Percentiles rank a stretch among this genome's conserved stretches.
Conservation (phyloP, 2,113 vertebrate genomes). For the Peromyscus polionotus region DNA sequence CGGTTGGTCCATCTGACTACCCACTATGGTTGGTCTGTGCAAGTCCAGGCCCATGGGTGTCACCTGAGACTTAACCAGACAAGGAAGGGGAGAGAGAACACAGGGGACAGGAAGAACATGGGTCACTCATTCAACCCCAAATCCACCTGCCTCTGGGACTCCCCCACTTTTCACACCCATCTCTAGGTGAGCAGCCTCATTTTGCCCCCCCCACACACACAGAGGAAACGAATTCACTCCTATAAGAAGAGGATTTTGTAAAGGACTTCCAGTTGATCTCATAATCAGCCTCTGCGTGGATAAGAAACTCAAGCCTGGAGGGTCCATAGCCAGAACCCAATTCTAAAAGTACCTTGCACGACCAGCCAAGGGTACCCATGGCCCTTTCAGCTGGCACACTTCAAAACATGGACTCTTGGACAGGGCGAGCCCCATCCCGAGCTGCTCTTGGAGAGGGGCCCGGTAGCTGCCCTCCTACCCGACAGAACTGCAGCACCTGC, state of each 20-base stretch:
- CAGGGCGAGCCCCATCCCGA: neutral
- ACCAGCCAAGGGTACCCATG: neutral
- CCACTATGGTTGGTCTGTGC: neutral
- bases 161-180: neutral
- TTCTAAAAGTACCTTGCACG: neutral
- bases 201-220: neutral
- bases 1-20: neutral
- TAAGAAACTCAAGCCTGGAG: neutral
- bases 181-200: neutral
- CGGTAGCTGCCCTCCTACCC: neutral
- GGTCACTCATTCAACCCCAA: neutral
- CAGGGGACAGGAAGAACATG: neutral
- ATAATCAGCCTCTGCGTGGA: neutral
- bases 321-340: neutral
- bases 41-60: neutral
- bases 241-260: neutral
- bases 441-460: neutral
- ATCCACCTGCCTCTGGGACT: neutral
- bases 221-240: neutral
- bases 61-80: neutral
- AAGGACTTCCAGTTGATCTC: neutral
- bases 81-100: accelerated
- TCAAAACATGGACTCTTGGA: neutral
- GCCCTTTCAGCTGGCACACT: neutral
- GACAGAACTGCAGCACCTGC: neutral